Evolutionary conservation across 2,113 vertebrate species (phyloP).

Genomic region (Protomyctophum bolini): DNA sequence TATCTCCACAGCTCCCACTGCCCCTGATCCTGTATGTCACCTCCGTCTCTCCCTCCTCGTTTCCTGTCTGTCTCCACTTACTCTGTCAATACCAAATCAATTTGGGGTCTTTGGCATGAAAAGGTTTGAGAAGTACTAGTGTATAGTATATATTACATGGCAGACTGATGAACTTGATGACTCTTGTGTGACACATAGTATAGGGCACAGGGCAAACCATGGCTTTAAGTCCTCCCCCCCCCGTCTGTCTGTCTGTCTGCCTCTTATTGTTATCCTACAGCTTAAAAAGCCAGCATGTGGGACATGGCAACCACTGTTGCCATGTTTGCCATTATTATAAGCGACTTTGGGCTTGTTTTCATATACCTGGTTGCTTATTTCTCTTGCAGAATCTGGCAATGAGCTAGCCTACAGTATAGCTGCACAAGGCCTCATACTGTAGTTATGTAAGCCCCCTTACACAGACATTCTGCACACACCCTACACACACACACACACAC

Average conservation of each 20-base stretch:
- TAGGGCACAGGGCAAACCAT: slow-evolving; percentile 6
- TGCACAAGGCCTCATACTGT: slow-evolving; percentile 47
- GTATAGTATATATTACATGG: neutral
- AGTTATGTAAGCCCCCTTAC: slow-evolving; percentile 71
- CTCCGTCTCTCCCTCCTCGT: too few species aligned
- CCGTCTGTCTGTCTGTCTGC: slow-evolving; percentile 10
- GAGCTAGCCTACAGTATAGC: slow-evolving; percentile 29
- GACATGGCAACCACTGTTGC: too few species aligned
- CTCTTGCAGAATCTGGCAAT: too few species aligned
- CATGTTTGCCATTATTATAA: too few species aligned
- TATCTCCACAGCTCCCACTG: too few species aligned
- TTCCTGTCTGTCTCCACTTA: too few species aligned
- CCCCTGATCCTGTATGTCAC: too few species aligned
- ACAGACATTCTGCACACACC: too few species aligned
- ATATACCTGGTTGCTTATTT: too few species aligned
- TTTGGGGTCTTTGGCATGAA: neutral
- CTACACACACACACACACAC: slow-evolving; percentile 31
- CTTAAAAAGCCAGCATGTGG: slow-evolving; percentile 68
- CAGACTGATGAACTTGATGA: slow-evolving; percentile 20
- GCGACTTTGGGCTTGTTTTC: too few species aligned
- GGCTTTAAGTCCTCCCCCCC: slow-evolving; percentile 9
- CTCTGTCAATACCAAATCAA: neutral
- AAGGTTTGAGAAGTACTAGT: neutral
- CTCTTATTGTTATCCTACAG: slow-evolving; percentile 68
- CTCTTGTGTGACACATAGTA: slow-evolving; percentile 4